Evolutionary conservation across 2,113 vertebrate species (phyloP).

Genomic region (Tiliqua scincoides): DNA sequence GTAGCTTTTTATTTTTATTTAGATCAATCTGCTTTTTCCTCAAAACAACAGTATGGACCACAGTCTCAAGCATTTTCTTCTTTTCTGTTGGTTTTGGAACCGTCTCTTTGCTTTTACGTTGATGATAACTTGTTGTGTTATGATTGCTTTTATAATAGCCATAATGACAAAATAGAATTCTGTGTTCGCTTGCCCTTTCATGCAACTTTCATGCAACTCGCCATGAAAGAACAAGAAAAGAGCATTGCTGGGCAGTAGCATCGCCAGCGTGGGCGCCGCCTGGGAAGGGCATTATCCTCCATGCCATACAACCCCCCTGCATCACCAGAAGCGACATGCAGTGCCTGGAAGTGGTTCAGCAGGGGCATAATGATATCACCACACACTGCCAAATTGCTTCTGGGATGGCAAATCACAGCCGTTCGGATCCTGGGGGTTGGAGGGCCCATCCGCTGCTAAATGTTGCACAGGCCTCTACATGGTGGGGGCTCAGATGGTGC

Average conservation of each 20-base stretch:
- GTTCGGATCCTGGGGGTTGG: no score
- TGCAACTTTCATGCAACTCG: background rate
- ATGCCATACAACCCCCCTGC: no score
- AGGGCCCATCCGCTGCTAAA: no score
- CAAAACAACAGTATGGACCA: background rate
- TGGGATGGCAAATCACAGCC: no score
- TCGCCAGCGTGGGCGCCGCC: no score
- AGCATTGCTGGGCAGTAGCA: background rate
- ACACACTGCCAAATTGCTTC: no score
- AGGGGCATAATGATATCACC: no score
- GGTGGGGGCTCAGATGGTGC: no score
- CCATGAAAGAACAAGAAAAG: background rate
- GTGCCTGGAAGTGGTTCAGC: no score
- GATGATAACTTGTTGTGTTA: background rate
- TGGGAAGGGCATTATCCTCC: no score
- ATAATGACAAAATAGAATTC: background rate
- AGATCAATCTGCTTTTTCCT: accelerated
- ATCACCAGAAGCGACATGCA: no score
- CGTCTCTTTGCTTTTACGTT: background rate
- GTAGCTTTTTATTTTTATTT: background rate
- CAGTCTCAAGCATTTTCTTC: background rate
- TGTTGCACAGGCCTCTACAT: no score
- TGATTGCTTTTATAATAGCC: background rate
- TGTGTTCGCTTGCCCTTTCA: background rate
- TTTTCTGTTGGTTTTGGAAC: conserved; percentile 7